These are phyloP conservation scores for Ligdia adustata DNA, from an alignment of 2,888 invertebrate species.

Conservation along the genomic window DNA sequence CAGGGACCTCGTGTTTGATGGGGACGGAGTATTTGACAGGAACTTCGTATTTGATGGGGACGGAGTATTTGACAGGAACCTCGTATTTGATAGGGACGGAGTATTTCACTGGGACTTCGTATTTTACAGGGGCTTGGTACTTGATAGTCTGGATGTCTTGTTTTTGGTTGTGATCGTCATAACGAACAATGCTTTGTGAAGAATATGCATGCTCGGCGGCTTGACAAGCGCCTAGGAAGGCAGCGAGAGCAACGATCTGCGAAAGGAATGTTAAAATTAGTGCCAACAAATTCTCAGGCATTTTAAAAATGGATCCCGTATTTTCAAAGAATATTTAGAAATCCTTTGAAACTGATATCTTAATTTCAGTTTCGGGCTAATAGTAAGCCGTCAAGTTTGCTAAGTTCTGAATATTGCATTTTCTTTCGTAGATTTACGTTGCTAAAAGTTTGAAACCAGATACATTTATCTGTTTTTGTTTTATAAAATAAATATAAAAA, in stretches of 20 bases:
- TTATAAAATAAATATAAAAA: too few relatives aligned
- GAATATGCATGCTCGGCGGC: slow-evolving; percentile 48
- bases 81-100: slow-evolving; percentile 2
- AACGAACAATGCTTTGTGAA: slow-evolving; percentile 46
- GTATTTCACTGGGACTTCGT: slow-evolving; percentile 13
- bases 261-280: slow-evolving; percentile 14
- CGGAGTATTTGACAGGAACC: not conserved
- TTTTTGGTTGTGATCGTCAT: slow-evolving; percentile 34
- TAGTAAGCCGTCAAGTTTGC: too few relatives aligned
- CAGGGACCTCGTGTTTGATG: slow-evolving; percentile 2
- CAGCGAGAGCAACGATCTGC: slow-evolving; percentile 43
- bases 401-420: too few relatives aligned
- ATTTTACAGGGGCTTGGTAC: slow-evolving; percentile 8
- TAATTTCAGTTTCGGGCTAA: too few relatives aligned
- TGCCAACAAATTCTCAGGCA: not conserved
- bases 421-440: too few relatives aligned
- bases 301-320: too few relatives aligned
- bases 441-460: too few relatives aligned
- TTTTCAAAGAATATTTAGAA: too few relatives aligned
- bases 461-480: too few relatives aligned
- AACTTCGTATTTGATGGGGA: slow-evolving; percentile 19
- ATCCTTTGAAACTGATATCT: too few relatives aligned
- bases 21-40: slow-evolving; percentile 28
- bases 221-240: slow-evolving; percentile 42
- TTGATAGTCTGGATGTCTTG: slow-evolving; percentile 18